Evolutionary conservation across 64 coral and sea anemone species (phyloP), one percentile per base, ranked within the genome.

Genomic region (Trachythela sp.): DNA sequence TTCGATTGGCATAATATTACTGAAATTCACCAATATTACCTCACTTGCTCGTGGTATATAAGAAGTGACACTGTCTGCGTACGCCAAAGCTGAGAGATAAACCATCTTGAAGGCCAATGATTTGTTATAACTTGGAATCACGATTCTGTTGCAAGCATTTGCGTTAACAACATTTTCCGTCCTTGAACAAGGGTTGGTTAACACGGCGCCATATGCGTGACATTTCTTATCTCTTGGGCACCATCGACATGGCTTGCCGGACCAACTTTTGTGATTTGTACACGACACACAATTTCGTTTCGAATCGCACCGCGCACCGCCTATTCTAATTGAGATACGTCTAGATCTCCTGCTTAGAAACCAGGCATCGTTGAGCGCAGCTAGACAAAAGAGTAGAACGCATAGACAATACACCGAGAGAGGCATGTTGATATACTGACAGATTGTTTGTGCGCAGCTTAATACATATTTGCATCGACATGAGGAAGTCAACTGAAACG

Each of bases 81-180:
- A 58, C 36, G 48, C 51, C 3, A 59, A 56, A 30, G 50, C 48
- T 9, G 0, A 13, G 8, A 52, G 85, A 8, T 24, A 30, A 2
- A 58, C 54, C 85, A 42, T 11, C 40, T 88, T 72, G 58, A 70
- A 68, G 56, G 59, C 67, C 8, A 36, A 20, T 27, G 37, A 30
- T 27, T 49, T 34, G 86, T 88, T 34, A n/a, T 36, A 67, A 33
- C 40, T 70, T 13, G 3, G 2, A 3, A 3, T 4, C 2, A 68
- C 30, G 2, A 77, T 13, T 18, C 29, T 27, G 71, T 34, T 34
- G 31, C 71, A 77, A 3, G 2, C 31, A 2, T 77, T 38, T 4
- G 36, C 1, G 27, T 88, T 35, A 29, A 88, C 86, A 71, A 70
- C 58, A 41, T 88, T 88, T 70, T 88, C 49, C 17, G 86, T 26